Conservation (phyloP, 2,113 vertebrate species). For the Grus americana region DNA sequence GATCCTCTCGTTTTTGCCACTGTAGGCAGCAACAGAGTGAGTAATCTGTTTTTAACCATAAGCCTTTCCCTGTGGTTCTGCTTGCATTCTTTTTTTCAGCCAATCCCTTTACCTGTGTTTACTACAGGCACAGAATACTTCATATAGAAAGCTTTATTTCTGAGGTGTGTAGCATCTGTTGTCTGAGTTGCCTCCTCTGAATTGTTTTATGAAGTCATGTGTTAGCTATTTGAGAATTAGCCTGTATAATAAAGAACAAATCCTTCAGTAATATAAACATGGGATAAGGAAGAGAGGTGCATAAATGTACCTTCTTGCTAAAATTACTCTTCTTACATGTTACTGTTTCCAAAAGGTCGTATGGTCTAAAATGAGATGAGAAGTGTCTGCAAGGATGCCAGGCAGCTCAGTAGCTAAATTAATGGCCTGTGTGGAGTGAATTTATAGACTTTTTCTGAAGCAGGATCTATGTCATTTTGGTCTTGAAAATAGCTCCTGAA, state of each 20-base stretch:
- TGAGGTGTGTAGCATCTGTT: not conserved
- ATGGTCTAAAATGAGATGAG: not conserved
- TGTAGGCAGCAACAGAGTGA: conserved; percentile 96
- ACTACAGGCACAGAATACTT: not conserved
- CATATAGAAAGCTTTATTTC: not conserved
- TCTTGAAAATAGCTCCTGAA: not conserved
- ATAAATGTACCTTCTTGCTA: not conserved
- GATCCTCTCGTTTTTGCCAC: conserved; percentile 98
- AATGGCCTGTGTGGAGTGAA: not conserved
- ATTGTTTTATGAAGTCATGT: not conserved
- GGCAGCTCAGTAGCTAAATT: not conserved
- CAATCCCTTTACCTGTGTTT: not conserved
- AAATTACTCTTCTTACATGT: not conserved
- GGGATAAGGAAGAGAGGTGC: not conserved
- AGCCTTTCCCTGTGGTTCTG: not conserved
- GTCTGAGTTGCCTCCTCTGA: not conserved
- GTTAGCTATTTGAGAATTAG: not conserved
- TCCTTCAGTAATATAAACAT: not conserved
- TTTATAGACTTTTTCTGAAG: not conserved
- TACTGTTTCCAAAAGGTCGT: not conserved
- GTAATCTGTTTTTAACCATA: conserved; percentile 17
- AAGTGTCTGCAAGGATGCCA: not conserved
- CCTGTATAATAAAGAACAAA: not conserved
- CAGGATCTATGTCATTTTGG: not conserved
- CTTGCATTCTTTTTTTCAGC: not conserved